Evolutionary conservation across 2,888 invertebrate genomes (phyloP), one percentile per base, ranked within the genome.

Genomic region (Alviniconcha strummeri): DNA sequence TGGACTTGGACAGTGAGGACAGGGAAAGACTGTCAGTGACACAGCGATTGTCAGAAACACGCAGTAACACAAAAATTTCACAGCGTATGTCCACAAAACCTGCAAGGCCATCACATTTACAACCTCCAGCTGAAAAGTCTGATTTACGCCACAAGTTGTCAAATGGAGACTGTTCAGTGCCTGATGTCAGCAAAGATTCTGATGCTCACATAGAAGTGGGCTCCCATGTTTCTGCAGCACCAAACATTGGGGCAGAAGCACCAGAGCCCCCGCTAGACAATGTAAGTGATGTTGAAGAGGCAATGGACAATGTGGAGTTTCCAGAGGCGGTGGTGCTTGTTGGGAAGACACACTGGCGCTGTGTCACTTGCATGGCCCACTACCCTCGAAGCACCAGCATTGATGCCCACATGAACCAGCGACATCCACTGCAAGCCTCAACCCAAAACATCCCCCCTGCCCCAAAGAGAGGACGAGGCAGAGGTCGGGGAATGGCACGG

Each of bases 291-390:
- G n/a, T 67, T 19, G 77, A 82, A 15, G 82, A 82, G 56, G 77
- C 82, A 19, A 54, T 15, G 19, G 82, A 76, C 55, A 69, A 77
- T 69, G 71, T 77, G 7, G 82, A 82, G 69, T 82, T 82, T 56
- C 82, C 82, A 56, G 82, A 82, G 52, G 82, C 82, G 17, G 82
- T 82, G 36, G 77, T 82, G 36, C 56, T 82, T n/a, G 54, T 82
- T 13, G 82, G 82, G 7, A 82, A 82, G n/a, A 82, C 82, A 15
- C 77, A 77, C 77, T 82, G 82, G 82, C 76, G 82, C 11, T 82
- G 82, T 77, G 82, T 82, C 69, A 67, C 77, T 56, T 82, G 82
- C n/a, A 77, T 77, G 76, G 56, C 55, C 17, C 57, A 67, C 36
- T 56, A 52, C n/a, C 17, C 67, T 54, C 76, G 77, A 8, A 55